Percentiles rank a stretch among this genome's conserved stretches.
Conservation (phyloP, 2,113 vertebrate genomes). For the Tichodroma muraria region DNA sequence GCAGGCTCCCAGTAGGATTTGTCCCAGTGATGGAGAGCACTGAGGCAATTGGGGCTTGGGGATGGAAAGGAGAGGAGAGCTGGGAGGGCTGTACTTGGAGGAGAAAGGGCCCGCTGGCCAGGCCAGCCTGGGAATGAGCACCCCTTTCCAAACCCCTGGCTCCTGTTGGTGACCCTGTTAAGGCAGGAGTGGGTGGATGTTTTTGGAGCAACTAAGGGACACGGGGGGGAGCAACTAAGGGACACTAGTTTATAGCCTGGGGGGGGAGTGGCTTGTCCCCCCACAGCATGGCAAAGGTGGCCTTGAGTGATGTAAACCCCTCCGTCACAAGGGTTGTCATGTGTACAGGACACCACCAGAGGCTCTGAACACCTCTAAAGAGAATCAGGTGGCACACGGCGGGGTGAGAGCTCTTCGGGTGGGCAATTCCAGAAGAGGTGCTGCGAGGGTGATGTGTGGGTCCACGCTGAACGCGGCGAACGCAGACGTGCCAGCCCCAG, state of each 20-base stretch:
- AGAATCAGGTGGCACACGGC: background rate
- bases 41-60: rapidly evolving
- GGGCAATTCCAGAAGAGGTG: background rate
- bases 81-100: background rate
- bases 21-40: background rate
- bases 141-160: background rate
- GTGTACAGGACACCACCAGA: background rate
- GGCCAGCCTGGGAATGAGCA: background rate
- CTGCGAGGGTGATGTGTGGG: rapidly evolving
- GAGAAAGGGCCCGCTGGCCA: background rate
- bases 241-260: too few species aligned
- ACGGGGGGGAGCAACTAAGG: background rate
- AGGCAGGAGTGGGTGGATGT: background rate
- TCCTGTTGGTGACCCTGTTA: background rate
- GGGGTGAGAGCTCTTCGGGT: background rate
- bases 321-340: background rate
- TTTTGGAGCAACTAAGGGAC: background rate
- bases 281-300: background rate
- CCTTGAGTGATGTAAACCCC: background rate
- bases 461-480: rapidly evolving
- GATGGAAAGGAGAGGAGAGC: background rate
- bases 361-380: background rate
- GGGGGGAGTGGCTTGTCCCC: rapidly evolving
- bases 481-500: rapidly evolving
- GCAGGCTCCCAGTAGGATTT: background rate